Conservation (phyloP, 2,797 vertebrate species). For the Heliangelus exortis region DNA sequence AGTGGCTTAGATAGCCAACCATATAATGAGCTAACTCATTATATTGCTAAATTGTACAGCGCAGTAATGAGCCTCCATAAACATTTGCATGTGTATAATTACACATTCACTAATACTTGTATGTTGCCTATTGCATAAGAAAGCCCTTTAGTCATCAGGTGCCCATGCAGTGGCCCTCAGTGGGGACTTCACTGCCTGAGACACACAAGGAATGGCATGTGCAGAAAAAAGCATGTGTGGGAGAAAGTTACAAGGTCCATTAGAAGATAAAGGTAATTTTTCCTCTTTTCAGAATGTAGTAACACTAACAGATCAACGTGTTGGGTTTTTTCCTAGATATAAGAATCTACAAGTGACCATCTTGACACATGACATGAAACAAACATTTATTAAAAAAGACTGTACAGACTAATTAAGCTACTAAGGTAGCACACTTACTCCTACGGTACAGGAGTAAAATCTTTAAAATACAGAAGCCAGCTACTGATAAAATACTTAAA, state of each 20-base stretch:
- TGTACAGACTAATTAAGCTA: conserved; percentile 62
- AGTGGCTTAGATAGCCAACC: neutral
- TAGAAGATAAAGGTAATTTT: no score
- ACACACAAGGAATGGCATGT: no score
- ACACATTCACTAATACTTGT: neutral
- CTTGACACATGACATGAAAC: conserved; percentile 16
- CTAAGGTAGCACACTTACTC: conserved; percentile 38
- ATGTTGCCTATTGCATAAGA: neutral
- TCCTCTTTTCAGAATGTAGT: no score
- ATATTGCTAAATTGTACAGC: neutral
- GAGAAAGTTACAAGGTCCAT: no score
- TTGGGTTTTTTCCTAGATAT: no score
- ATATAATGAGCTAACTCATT: neutral
- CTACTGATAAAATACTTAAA: conserved; percentile 22
- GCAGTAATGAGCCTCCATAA: neutral
- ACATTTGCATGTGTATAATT: neutral
- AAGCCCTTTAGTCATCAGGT: neutral
- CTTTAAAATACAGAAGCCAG: conserved; percentile 38
- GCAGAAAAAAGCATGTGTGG: no score
- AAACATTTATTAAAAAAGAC: conserved; percentile 77
- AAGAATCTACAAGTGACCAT: no score
- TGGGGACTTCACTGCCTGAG: neutral
- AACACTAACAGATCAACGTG: no score
- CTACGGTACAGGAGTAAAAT: conserved; percentile 22
- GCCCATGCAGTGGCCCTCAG: neutral